These are phyloP conservation scores for Cariama cristata DNA, from an alignment of 2,113 vertebrate genomes.

Conservation along the genomic window DNA sequence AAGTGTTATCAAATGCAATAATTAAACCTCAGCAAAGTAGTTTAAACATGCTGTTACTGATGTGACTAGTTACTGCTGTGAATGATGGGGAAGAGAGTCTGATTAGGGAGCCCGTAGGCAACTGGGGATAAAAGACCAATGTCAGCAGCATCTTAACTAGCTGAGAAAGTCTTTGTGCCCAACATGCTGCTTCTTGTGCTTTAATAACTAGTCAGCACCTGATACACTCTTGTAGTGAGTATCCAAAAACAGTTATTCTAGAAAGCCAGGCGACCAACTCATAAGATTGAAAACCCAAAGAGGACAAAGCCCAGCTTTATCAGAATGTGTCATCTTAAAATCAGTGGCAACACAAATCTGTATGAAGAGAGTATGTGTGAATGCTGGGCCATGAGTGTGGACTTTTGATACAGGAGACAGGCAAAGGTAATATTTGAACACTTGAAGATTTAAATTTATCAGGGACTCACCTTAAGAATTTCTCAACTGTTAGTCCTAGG, in stretches of 20 bases:
- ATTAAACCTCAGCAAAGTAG: constrained; percentile 2
- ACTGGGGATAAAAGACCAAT: background rate
- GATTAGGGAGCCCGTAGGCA: constrained; percentile 17
- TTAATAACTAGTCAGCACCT: background rate
- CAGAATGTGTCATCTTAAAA: background rate
- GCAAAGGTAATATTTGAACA: background rate
- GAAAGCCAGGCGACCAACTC: background rate
- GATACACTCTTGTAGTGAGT: background rate
- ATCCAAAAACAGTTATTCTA: background rate
- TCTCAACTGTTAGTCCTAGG: background rate
- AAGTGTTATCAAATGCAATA: constrained; percentile 1
- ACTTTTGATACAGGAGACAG: background rate
- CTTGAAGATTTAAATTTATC: background rate
- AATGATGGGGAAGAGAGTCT: background rate
- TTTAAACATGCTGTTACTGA: constrained; percentile 36
- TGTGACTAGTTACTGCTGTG: background rate
- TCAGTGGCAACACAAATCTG: background rate
- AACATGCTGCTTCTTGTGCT: constrained; percentile 53
- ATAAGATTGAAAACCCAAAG: background rate
- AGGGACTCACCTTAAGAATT: background rate
- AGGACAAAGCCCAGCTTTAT: background rate
- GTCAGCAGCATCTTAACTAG: background rate
- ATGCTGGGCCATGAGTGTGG: background rate
- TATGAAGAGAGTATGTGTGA: background rate
- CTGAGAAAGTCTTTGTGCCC: background rate